Conservation (phyloP, 2,113 vertebrate species). For the Brachypteracias leptosomus region DNA sequence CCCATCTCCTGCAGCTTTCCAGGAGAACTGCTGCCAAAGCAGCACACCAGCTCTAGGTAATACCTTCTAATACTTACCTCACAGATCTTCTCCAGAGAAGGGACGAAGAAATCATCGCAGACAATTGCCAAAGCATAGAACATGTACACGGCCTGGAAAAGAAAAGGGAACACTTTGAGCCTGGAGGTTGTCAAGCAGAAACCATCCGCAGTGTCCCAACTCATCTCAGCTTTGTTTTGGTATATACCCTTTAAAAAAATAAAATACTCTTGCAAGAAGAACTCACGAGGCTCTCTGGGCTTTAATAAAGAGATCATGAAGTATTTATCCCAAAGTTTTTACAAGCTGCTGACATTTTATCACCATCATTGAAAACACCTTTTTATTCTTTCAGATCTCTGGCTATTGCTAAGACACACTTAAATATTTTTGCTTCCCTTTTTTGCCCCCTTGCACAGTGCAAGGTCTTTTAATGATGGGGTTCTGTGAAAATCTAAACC, state of each 20-base stretch:
- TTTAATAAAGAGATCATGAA: neutral
- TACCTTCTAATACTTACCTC: slow-evolving; percentile 78
- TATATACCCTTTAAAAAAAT: neutral
- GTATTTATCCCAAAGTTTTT: neutral
- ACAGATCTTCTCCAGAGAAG: slow-evolving; percentile 94
- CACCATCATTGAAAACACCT: neutral
- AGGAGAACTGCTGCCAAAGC: neutral
- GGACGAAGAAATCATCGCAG: slow-evolving; percentile 98
- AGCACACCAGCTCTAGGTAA: neutral
- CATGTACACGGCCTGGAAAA: slow-evolving; percentile 93
- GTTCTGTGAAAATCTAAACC: neutral
- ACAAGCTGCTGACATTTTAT: neutral
- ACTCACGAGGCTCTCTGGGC: neutral
- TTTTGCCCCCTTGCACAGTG: rapidly evolving
- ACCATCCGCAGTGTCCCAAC: rapidly evolving
- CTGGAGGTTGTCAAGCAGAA: neutral
- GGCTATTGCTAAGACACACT: neutral
- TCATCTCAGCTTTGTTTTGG: neutral
- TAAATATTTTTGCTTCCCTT: neutral
- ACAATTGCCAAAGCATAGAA: slow-evolving; percentile 95
- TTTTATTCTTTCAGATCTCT: neutral
- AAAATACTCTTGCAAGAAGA: neutral
- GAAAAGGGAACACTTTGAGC: neutral
- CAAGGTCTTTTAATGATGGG: neutral
- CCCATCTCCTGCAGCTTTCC: neutral